Evolutionary conservation across 2,113 vertebrate genomes (phyloP), one percentile per base, ranked within the genome.

Genomic region (Lepidothrix coronata): DNA sequence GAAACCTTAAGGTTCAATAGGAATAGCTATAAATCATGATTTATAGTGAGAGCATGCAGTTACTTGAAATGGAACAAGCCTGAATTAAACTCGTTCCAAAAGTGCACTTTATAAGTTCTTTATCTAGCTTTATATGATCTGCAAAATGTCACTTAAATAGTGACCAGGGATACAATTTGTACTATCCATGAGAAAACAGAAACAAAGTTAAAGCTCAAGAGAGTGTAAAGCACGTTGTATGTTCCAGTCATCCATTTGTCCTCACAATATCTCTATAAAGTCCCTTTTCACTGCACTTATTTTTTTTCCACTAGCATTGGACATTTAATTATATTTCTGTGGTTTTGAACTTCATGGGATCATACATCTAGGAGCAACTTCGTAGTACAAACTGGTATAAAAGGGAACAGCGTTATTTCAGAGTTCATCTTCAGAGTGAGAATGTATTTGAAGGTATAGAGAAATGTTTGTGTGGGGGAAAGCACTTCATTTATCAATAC

Each of bases 1-100:
- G 28, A 94, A 92, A 87, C 39, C 48, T 88, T 80, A 73, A 84
- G 7, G 31, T 92, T 94, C 88, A 89, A 89, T 75, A 23, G 24
- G 46, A 62, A 85, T 84, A 88, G 59, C n/a, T 81, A 57, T 87
- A 92, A 94, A 92, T 95, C 59, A 71, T 81, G 52, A 88, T 93
- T 96, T 96, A 91, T 93, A 74, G 72, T 39, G n/a, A 91, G 14
- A 85, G 51, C 88, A 90, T 71, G 41, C 31, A 81, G 44, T 89
- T 93, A 91, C 58, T 90, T 86, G 49, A 79, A 95, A 88, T 75
- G 30, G 51, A 91, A 85, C 31, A 91, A 76, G 25, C 58, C 54
- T 85, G 41, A 93, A 91, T 76, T 88, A 95, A 95, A 93, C 21
- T 23, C 77, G 9, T 15, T 91, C 23, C 31, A 85, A 68, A 93